A percentile compares a stretch with the other conserved stretches of the same genome.
phyloP scores from a whole-genome alignment of 2,888 invertebrate genomes.

The Sympetrum striolatum region DNA sequence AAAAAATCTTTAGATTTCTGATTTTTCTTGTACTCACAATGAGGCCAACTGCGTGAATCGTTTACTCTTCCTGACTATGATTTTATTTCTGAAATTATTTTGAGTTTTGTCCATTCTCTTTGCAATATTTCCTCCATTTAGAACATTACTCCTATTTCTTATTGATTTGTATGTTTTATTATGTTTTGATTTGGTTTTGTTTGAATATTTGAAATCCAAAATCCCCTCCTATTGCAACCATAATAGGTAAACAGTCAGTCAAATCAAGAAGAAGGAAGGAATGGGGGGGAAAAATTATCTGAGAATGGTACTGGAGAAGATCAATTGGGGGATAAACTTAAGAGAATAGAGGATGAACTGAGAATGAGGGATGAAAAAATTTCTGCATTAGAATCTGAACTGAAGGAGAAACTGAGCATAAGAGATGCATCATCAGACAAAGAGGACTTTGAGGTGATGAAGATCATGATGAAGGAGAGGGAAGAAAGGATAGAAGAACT shows the following conservation, averaged over 20 bases:
- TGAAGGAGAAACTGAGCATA: conserved; percentile 61
- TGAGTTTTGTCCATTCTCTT: background rate
- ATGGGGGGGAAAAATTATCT: conserved; percentile 55
- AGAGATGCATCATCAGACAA: too few relatives aligned
- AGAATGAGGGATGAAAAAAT: conserved; percentile 64
- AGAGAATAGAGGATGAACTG: conserved; percentile 55
- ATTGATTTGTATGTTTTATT: too few relatives aligned
- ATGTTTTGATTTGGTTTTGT: background rate
- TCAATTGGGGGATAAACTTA: background rate
- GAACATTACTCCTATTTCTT: too few relatives aligned
- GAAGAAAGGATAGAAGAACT: conserved; percentile 76
- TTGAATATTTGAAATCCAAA: conserved; percentile 7
- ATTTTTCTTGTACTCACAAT: background rate
- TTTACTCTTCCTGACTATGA: background rate
- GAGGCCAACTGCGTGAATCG: background rate
- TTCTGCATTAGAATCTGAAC: conserved; percentile 65
- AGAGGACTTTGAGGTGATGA: conserved; percentile 60
- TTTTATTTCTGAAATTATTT: background rate
- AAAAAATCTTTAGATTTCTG: background rate
- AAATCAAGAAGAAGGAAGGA: conserved; percentile 52
- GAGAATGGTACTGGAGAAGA: conserved; percentile 5
- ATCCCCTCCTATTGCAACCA: background rate
- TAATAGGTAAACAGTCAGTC: conserved; percentile 5
- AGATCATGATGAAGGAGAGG: conserved; percentile 58
- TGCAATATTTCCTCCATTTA: background rate